Evolutionary conservation across 2,797 vertebrate species (phyloP), one percentile per base, ranked within the genome.

Genomic region (Synanceia verrucosa): DNA sequence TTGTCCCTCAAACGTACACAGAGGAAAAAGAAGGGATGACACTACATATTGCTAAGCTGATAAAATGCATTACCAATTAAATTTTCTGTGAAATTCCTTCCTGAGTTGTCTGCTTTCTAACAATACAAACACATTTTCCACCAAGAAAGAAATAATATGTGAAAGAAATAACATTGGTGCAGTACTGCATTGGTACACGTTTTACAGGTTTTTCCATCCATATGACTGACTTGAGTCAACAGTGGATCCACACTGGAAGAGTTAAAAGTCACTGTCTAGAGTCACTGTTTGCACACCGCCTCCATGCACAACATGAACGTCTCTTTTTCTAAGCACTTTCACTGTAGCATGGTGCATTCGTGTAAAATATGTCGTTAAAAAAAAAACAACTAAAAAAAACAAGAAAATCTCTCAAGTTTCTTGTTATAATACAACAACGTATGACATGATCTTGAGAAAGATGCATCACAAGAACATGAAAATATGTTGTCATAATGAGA

Each of bases 171-270:
- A 21, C 11, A 65, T 36, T 68, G 46, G 67, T 33, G 48, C 19
- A 53, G 47, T 48, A 41, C 3, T 66, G 28, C 39, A 70, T 68
- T 26, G 69, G 47, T 77, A 65, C 66, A 73, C 4, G 65, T 82
- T 79, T 50, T 59, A 81, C 84, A 72, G 70, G 78, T 78, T 84
- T 59, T 60, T 68, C 13, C 16, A 78, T 76, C 57, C 65, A 60
- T 70, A 67, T 48, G 52, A 68, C 21, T 34, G 33, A 76, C 65
- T 78, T 71, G 14, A 79, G 55, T 83, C 67, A 79, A 77, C 75
- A 78, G 18, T 31, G 39, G 29, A 62, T 19, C 56, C 21, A 67
- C 34, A 44, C 8, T 29, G 31, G 31, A 53, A 51, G 73, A 63
- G 44, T 55, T n/a, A 37, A 63, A n/a, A 60, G 70, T 56, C 53